phyloP scores from a whole-genome alignment of 2,113 vertebrate species.

The Mirounga angustirostris region DNA sequence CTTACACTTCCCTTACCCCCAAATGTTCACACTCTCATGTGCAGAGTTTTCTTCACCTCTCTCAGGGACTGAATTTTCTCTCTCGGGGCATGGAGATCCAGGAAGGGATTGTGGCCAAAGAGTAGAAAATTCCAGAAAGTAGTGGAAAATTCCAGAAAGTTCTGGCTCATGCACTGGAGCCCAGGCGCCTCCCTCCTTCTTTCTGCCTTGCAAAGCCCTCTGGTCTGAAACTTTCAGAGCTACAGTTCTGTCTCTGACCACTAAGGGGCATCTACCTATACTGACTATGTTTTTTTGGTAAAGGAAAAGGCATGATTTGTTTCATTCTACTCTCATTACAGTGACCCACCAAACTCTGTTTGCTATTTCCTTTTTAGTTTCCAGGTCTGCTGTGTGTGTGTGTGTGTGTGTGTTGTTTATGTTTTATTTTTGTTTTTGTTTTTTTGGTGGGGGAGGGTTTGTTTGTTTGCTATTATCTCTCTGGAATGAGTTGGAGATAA shows the following conservation, averaged over 20 bases:
- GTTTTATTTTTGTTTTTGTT: too few relatives aligned
- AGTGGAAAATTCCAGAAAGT: not conserved
- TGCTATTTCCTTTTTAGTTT: conserved; percentile 12
- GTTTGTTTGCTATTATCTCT: not conserved
- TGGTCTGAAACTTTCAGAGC: not conserved
- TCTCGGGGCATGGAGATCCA: not conserved
- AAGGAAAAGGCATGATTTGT: not conserved
- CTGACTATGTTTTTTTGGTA: not conserved
- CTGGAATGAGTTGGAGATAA: not conserved
- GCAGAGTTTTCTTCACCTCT: not conserved
- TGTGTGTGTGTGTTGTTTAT: not conserved
- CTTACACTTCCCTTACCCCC: not conserved
- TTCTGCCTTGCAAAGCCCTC: not conserved
- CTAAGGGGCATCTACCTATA: not conserved
- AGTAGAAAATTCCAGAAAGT: not conserved
- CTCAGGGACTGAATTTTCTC: not conserved
- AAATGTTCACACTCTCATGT: not conserved
- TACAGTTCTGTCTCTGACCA: not conserved
- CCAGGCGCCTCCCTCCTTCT: not conserved
- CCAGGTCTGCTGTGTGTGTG: not conserved
- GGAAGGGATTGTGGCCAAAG: not conserved
- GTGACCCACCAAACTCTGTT: not conserved
- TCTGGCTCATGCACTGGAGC: not conserved
- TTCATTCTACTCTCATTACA: not conserved
- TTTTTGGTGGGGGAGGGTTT: not conserved